A percentile compares a stretch with the other conserved stretches of the same genome.
phyloP scores from a whole-genome alignment of 2,888 invertebrate genomes.

The Raillietiella orientalis region DNA sequence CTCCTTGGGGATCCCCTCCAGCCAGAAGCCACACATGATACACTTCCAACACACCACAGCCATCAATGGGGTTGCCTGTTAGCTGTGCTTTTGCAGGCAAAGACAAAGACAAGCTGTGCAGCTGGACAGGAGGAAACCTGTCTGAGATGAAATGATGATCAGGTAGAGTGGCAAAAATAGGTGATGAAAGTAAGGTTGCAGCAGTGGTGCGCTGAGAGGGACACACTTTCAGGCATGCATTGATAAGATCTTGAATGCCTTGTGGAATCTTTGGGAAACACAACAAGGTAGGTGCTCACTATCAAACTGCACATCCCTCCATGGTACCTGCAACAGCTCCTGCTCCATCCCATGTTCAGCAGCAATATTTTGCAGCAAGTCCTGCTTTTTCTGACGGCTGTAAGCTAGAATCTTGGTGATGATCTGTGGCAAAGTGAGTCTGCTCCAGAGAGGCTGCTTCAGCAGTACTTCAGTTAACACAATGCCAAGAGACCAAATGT shows the following conservation, averaged over 20 bases:
- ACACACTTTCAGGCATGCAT: constrained; percentile 32
- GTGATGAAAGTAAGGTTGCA: too few species aligned
- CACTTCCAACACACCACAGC: too few species aligned
- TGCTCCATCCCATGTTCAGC: constrained; percentile 18
- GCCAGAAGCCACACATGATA: constrained; percentile 87
- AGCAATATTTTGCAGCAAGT: constrained; percentile 27
- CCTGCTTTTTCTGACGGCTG: constrained; percentile 19
- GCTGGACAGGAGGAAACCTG: too few species aligned
- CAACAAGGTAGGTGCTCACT: too few species aligned
- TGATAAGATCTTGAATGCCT: constrained; percentile 24
- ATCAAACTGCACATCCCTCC: too few species aligned
- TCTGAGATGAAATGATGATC: too few species aligned
- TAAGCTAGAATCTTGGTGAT: constrained; percentile 38
- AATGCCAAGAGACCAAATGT: constrained; percentile 83
- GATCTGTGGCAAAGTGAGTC: constrained; percentile 34
- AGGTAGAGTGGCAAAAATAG: too few species aligned
- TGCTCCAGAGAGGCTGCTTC: constrained; percentile 31
- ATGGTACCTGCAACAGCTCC: too few species aligned
- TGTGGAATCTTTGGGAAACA: constrained; percentile 24
- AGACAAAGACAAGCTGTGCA: too few species aligned
- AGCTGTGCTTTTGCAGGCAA: too few species aligned
- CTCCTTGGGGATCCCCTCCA: constrained; percentile 69
- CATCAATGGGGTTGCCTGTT: too few species aligned
- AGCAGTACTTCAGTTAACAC: constrained; percentile 46
- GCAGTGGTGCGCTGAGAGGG: constrained; percentile 27